Base-by-base conservation (phyloP, 2,113 vertebrate genomes). In the Numenius arquata region DNA sequence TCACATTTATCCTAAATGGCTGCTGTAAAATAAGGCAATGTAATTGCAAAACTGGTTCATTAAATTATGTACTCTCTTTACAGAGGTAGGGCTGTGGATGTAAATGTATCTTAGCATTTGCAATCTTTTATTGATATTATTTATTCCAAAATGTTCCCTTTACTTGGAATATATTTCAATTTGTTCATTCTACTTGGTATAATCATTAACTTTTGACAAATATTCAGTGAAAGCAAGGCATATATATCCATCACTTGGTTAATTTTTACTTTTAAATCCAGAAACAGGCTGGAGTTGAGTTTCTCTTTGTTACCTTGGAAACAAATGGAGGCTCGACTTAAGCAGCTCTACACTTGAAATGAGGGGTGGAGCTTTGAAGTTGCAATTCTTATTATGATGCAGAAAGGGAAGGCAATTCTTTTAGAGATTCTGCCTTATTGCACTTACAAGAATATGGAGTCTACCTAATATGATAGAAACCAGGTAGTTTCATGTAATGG, bases 251-350 rank as follows among this genome's bases (percentile, higher is more conserved):
- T 91, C 66, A 58, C 30, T 73, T 75, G 20, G 8, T 93, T 89
- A 89, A 89, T 91, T 90, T 89, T 87, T 47, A 53, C 43, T 95
- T 76, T 17, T 55, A 76, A 87, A 89, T 58, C 59, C 66, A 85
- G 66, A 84, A 94, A 79, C 75, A 76, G 20, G 5, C 71, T 80
- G 82, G 67, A 88, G 48, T 65, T 82, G 52, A 59, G 65, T 95
- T 72, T 84, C 70, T 92, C 34, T 95, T 83, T 88, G 94, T 94
- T 96, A 70, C 95, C 96, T 88, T 94, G 89, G 96, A 95, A 96
- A 97, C 96, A 96, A 96, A 94, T 88, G 87, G 91, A 80, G n/a
- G 21, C 55, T 93, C 68, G 62, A 80, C 58, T 95, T 96, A 66
- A 95, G 62, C 62, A 92, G 63, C 29, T 94, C 52, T 74, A 43